Base-by-base conservation (phyloP, 2,797 vertebrate species). In the Pitangus sulphuratus region DNA sequence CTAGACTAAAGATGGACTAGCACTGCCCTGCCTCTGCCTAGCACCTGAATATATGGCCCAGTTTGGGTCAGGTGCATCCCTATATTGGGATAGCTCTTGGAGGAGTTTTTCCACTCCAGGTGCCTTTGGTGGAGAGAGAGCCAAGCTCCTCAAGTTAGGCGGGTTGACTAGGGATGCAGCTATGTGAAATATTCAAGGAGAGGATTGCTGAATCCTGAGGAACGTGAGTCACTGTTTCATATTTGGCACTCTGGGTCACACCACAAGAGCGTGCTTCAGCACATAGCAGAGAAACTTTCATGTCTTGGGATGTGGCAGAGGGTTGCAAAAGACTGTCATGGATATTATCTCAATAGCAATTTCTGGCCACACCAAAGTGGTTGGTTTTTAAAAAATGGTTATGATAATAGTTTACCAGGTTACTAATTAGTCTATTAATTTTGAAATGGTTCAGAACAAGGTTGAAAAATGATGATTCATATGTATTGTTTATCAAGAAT, bases 391-490 rank as follows among this genome's bases (percentile, higher is more conserved):
- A 7, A 3, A 91, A 96, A 94, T 95, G 80, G 83, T 84, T 97
- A 95, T 95, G 85, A 70, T 96, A 97, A 96, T 96, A 97, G 88
- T 87, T 97, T 95, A 88, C 83, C 48, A n/a, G 80, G 87, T 96
- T 96, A 93, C 93, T 95, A 96, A 96, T 95, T 97, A 96, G 95
- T 90, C 95, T 94, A 96, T 96, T 96, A 97, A 96, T 95, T 95
- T 88, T 95, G 91, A 91, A 96, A 96, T 95, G 85, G 77, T 89
- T 96, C 95, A 80, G 95, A 81, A 95, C 91, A 97, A 94, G 94
- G 89, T 50, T 95, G 83, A 96, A 96, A 97, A 95, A 96, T 94
- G 95, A 93, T 97, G 95, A 96, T 92, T 97, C 95, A 86, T 58
- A 62, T 26, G 60, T 90, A 95, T 95, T 96, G 87, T 96, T 95